Conservation (phyloP, 2,113 vertebrate genomes). For the Hiodon alosoides region DNA sequence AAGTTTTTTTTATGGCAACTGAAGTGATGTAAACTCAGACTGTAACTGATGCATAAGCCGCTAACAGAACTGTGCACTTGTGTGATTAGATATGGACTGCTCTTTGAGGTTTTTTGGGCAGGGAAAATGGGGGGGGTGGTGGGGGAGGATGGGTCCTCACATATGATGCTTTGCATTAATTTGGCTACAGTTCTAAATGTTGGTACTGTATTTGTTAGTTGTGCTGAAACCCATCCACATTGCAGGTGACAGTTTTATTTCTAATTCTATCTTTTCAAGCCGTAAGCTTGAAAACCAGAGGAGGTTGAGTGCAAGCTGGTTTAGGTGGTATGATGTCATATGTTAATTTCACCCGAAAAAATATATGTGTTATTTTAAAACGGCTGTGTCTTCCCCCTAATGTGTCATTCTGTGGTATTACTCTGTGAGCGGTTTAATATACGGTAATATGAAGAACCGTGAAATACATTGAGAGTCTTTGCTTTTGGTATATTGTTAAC, state of each 20-base stretch:
- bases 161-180: conserved; percentile 6
- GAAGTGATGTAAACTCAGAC: conserved; percentile 26
- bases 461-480: conserved; percentile 15
- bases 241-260: conserved; percentile 43
- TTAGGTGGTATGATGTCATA: conserved; percentile 27
- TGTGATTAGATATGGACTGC: conserved; percentile 32
- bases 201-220: conserved; percentile 52
- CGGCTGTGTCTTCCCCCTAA: not conserved
- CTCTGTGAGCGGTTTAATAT: conserved; percentile 47
- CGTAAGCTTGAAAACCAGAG: conserved; percentile 42
- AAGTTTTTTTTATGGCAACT: conserved; percentile 27
- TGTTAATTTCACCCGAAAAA: conserved; percentile 31
- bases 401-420: too few species aligned
- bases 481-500: conserved; percentile 11
- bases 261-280: conserved; percentile 34
- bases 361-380: conserved; percentile 31
- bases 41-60: conserved; percentile 20
- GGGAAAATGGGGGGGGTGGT: conserved; percentile 2
- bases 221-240: conserved; percentile 42
- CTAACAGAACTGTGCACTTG: conserved; percentile 34
- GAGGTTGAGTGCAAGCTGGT: conserved; percentile 43
- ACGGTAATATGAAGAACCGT: conserved; percentile 18
- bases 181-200: conserved; percentile 32
- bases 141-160: too few species aligned
- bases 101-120: conserved; percentile 27